Base-by-base conservation (phyloP, 1,140 invertebrate species). In the Ceratina calcarata region DNA sequence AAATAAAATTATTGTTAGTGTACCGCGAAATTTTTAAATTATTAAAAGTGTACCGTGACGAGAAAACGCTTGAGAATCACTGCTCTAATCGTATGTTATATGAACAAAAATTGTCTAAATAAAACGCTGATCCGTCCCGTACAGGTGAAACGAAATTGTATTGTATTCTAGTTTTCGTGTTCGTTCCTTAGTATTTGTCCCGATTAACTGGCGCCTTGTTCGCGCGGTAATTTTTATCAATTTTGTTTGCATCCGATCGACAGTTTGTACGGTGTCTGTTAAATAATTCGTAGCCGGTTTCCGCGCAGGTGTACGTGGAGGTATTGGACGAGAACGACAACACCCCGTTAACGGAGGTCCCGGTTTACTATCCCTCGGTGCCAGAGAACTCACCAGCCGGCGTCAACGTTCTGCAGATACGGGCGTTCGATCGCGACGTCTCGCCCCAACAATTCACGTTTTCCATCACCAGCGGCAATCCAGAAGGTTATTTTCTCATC, bases 261-360 rank as follows among this genome's bases (percentile, higher is more conserved):
- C 15, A 24, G 27, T 20, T 57, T 10, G 37, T 10, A 45, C 67
- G 18, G 57, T 18, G n/a, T 61, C 49, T 72, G 37, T 60, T 78
- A 64, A 71, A 83, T 77, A 65, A 79, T 82, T 62, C 65, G 60
- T 49, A 74, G 51, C 32, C 62, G 69, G 57, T 66, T 64, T 75
- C n/a, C 79, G 45, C 83, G 2, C 92, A 97, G 96, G 96, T 99
- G n/a, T 98, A 96, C 91, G 95, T 99, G 51, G 94, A 96, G 88
- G 96, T 99, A 65, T 91, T 95, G 61, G 97, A 99, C 92, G 96
- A 97, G 88, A 99, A 99, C 93, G 98, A 99, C 93, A 98, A 99
- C 93, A 95, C 96, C 24, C 98, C 98, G 22, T 93, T 98, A 91
- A 98, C 98, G 49, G 94, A 95, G 71, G 94, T 95, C 73, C 97